Conservation (phyloP, 1,140 invertebrate species). For the Drosophila watanabei region DNA sequence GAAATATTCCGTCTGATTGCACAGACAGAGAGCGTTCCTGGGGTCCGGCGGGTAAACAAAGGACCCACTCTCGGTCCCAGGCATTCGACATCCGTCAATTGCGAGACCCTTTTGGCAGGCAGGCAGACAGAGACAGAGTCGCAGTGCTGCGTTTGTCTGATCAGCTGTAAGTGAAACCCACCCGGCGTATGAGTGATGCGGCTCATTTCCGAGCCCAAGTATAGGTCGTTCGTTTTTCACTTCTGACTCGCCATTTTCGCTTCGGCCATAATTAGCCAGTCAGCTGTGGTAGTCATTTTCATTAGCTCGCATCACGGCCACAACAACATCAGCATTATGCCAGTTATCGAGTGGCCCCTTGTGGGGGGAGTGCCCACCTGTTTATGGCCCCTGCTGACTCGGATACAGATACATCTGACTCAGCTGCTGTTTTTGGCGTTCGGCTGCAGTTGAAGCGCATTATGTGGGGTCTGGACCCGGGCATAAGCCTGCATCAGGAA, state of each 20-base stretch:
- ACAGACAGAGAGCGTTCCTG: neutral
- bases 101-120: neutral
- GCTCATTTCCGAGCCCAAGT: slow-evolving; percentile 11
- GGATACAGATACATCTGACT: slow-evolving; percentile 5
- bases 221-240: slow-evolving; percentile 9
- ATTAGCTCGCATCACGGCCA: slow-evolving; percentile 24
- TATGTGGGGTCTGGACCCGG: neutral
- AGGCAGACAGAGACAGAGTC: neutral
- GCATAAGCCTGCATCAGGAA: neutral
- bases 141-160: slow-evolving; percentile 5
- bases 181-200: slow-evolving; percentile 23
- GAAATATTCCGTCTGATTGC: slow-evolving; percentile 30
- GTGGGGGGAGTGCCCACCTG: slow-evolving; percentile 3
- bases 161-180: slow-evolving; percentile 15
- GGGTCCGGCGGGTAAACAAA: slow-evolving; percentile 4
- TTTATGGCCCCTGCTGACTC: slow-evolving; percentile 15
- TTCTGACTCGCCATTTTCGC: slow-evolving; percentile 8
- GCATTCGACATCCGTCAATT: slow-evolving; percentile 17
- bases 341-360: neutral
- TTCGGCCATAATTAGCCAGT: slow-evolving; percentile 31
- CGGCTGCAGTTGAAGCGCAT: slow-evolving; percentile 18
- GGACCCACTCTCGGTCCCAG: neutral
- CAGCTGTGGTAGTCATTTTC: slow-evolving; percentile 45
- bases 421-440: slow-evolving; percentile 20
- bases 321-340: slow-evolving; percentile 14